phyloP scores from a whole-genome alignment of 1,140 invertebrate species.

The Magallana gigas region DNA sequence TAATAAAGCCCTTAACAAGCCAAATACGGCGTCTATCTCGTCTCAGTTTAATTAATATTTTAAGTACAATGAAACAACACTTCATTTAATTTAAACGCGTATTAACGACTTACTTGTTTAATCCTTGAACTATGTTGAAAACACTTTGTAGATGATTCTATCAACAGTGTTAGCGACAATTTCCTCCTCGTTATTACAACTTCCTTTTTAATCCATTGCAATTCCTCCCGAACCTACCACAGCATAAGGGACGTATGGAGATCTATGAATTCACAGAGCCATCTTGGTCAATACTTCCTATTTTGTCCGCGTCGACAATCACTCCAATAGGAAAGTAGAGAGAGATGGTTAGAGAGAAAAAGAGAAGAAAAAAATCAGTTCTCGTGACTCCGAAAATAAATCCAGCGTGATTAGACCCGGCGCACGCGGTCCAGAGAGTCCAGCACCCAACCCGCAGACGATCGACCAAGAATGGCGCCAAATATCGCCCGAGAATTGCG shows the following conservation, averaged over 20 bases:
- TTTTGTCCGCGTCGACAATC: not conserved
- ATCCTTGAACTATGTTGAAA: not conserved
- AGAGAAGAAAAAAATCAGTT: too few species aligned
- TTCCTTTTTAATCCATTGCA: not conserved
- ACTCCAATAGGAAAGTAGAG: not conserved
- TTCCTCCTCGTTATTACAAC: not conserved
- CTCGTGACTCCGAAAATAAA: not conserved
- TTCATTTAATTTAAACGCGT: not conserved
- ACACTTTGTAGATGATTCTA: not conserved
- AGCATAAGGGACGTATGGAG: not conserved
- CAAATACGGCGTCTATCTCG: not conserved
- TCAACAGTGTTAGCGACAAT: not conserved
- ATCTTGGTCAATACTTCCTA: slow-evolving; percentile 1
- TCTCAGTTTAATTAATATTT: not conserved
- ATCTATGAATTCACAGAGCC: not conserved
- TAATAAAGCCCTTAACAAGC: not conserved
- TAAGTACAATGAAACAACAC: too few species aligned
- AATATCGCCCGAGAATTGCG: not conserved
- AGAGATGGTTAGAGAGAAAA: too few species aligned
- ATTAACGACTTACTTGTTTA: slow-evolving; percentile 7
- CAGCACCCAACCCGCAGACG: not conserved
- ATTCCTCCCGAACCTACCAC: not conserved
- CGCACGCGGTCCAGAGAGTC: not conserved
- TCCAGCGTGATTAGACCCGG: not conserved
- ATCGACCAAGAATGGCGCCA: not conserved